Evolutionary conservation across 2,797 vertebrate genomes (phyloP).

Genomic region (Microctenopoma stevenorrisi): DNA sequence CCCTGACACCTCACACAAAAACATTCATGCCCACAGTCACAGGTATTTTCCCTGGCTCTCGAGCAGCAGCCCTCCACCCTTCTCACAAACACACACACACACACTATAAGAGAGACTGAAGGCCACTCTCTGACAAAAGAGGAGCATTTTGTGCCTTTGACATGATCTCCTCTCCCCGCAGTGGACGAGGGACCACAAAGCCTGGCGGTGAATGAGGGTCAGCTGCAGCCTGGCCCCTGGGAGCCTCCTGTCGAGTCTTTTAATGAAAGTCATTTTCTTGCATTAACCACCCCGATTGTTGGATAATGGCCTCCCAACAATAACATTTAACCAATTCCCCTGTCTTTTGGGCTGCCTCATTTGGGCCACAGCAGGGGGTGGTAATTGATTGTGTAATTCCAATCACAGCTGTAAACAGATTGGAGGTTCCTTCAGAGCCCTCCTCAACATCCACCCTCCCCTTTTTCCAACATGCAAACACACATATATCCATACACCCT

Average conservation of each 20-base stretch:
- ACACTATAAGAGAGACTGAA: slow-evolving; percentile 49
- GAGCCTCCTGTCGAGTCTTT: slow-evolving; percentile 85
- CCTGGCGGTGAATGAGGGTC: slow-evolving; percentile 86
- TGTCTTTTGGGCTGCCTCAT: slow-evolving; percentile 85
- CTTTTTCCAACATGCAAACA: slow-evolving; percentile 15
- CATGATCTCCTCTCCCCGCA: slow-evolving; percentile 74
- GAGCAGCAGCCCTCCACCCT: no score
- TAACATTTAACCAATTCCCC: slow-evolving; percentile 89
- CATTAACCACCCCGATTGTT: slow-evolving; percentile 86
- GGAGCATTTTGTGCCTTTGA: slow-evolving; percentile 72
- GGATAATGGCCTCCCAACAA: slow-evolving; percentile 91
- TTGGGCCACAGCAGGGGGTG: slow-evolving; percentile 81
- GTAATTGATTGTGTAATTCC: slow-evolving; percentile 82
- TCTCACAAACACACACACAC: slow-evolving; percentile 30
- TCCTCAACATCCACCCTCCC: not conserved
- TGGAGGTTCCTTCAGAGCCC: slow-evolving; percentile 78
- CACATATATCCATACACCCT: slow-evolving; percentile 6
- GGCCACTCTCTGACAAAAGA: slow-evolving; percentile 77
- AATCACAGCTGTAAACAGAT: slow-evolving; percentile 83
- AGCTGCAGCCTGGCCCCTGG: slow-evolving; percentile 85
- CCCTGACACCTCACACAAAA: slow-evolving; percentile 50
- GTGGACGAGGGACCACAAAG: slow-evolving; percentile 84
- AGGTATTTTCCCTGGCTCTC: slow-evolving; percentile 64
- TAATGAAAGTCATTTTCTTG: slow-evolving; percentile 91
- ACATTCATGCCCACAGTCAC: slow-evolving; percentile 41